Conservation (phyloP, 2,113 vertebrate genomes). For the Semicossyphus pulcher region DNA sequence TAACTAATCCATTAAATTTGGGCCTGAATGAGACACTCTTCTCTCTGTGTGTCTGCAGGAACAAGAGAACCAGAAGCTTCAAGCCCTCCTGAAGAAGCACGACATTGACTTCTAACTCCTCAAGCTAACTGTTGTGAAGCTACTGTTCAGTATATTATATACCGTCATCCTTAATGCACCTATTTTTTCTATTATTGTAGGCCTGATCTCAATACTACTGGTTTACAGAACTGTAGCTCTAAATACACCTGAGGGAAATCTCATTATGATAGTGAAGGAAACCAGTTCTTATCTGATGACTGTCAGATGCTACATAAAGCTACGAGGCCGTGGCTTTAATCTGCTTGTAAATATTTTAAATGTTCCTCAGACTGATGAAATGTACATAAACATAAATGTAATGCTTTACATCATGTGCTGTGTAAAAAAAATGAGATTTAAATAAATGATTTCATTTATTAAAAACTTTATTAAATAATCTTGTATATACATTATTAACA, state of each 20-base stretch:
- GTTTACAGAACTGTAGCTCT: not conserved
- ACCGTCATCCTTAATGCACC: not conserved
- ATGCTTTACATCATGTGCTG: not conserved
- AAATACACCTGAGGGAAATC: not conserved
- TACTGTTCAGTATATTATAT: not conserved
- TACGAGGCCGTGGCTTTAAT: not conserved
- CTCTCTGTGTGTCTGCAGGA: constrained; percentile 78
- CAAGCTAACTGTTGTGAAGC: not conserved
- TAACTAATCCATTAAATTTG: too few relatives aligned
- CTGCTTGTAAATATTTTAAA: constrained; percentile 4
- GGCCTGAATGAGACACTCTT: constrained; percentile 4
- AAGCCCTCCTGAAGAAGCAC: constrained; percentile 85
- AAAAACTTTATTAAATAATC: constrained; percentile 19
- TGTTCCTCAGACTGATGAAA: not conserved
- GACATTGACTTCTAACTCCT: constrained; percentile 64
- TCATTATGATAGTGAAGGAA: not conserved
- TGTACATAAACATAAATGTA: constrained; percentile 24
- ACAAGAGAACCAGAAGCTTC: constrained; percentile 89
- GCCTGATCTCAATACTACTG: not conserved
- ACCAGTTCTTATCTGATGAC: not conserved
- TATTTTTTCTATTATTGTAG: not conserved
- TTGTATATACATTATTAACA: constrained; percentile 40
- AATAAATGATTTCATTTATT: constrained; percentile 28
- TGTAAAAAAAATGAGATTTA: not conserved
- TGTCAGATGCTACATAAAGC: not conserved